These are phyloP conservation scores for Tetragonisca angustula DNA, from an alignment of 2,888 invertebrate species.

Conservation along the genomic window DNA sequence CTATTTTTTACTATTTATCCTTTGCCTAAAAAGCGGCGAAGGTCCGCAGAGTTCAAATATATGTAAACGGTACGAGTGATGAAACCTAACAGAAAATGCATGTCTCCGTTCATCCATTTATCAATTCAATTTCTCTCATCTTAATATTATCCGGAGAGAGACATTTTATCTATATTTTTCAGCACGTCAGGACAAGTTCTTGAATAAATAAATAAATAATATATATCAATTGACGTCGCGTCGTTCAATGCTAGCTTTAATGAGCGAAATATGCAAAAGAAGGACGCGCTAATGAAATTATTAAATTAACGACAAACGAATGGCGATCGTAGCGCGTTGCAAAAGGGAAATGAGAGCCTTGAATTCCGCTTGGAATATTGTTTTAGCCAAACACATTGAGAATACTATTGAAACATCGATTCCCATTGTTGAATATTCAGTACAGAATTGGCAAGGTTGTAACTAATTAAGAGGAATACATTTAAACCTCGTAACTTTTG, in stretches of 20 bases:
- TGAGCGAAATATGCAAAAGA: neutral
- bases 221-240: conserved; percentile 1
- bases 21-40: neutral
- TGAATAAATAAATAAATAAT: neutral
- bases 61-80: neutral
- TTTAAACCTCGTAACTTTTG: neutral
- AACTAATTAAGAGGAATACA: neutral
- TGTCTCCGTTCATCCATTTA: neutral
- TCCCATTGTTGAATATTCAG: conserved; percentile 2
- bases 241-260: conserved; percentile 7
- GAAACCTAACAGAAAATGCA: neutral
- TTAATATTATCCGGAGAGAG: neutral
- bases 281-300: neutral
- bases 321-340: neutral
- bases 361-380: neutral
- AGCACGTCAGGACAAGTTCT: neutral
- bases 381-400: neutral
- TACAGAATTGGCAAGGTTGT: neutral
- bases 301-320: neutral
- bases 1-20: too few species aligned
- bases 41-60: neutral
- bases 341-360: neutral
- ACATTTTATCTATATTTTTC: neutral
- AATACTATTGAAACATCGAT: neutral
- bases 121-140: neutral